Percentiles rank a stretch among this genome's conserved stretches.
These are phyloP conservation scores for Azemiops feae DNA, from an alignment of 2,113 vertebrate genomes.

Conservation along the genomic window DNA sequence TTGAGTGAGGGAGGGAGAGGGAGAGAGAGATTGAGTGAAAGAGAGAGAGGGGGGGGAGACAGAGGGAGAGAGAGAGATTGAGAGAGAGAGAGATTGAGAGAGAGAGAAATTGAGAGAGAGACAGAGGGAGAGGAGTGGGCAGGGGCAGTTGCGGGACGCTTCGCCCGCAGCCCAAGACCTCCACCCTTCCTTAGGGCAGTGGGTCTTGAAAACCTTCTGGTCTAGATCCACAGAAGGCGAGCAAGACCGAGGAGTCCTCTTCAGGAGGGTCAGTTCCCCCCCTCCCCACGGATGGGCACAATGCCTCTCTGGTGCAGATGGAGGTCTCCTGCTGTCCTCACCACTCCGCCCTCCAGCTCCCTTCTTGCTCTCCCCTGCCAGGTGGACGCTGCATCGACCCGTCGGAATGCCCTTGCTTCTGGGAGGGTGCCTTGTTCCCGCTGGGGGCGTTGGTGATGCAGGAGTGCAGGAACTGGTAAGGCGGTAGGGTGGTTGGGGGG, in stretches of 20 bases:
- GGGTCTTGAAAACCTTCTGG: background rate
- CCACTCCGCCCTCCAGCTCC: rapidly evolving
- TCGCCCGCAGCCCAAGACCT: background rate
- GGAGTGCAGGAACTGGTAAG: constrained; percentile 87
- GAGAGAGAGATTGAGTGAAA: no score
- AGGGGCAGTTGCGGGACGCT: background rate
- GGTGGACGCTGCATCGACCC: constrained; percentile 74
- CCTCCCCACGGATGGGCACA: background rate
- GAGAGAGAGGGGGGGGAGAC: no score
- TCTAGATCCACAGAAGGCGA: background rate
- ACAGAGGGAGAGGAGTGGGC: no score
- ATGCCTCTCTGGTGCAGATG: background rate
- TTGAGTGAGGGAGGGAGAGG: no score
- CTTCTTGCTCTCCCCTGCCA: constrained; percentile 36
- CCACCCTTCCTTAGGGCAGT: background rate
- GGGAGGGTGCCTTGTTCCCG: constrained; percentile 77
- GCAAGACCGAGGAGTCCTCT: background rate
- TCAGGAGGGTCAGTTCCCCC: no score
- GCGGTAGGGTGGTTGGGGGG: background rate
- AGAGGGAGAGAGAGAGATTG: no score
- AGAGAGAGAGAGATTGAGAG: no score
- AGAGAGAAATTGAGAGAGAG: no score
- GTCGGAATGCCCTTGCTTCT: constrained; percentile 80
- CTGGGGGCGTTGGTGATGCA: constrained; percentile 70
- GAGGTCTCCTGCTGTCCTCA: no score